A percentile compares a stretch with the other conserved stretches of the same genome.
Evolutionary conservation across 2,888 invertebrate species (phyloP).

Genomic region (Ectemnius lituratus): DNA sequence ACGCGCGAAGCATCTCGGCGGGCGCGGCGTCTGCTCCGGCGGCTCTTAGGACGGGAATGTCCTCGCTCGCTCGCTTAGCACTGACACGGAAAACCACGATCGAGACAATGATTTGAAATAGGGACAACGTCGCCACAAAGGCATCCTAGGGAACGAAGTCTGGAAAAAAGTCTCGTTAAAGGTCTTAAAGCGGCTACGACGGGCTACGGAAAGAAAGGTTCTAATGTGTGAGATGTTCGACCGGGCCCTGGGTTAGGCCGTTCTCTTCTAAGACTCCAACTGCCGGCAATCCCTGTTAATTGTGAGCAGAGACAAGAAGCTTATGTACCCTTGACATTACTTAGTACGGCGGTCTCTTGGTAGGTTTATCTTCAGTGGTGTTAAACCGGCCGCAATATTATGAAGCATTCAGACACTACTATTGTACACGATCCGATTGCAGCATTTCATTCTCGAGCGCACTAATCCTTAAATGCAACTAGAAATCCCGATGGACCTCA

Average conservation of each 20-base stretch:
- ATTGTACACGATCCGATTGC: too few species aligned
- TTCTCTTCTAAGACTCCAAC: background rate
- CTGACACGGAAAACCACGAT: constrained; percentile 4
- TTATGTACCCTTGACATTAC: background rate
- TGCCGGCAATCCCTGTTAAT: constrained; percentile 2
- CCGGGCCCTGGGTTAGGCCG: background rate
- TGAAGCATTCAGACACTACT: too few species aligned
- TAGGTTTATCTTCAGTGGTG: too few species aligned
- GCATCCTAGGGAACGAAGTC: constrained; percentile 16
- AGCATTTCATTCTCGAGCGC: too few species aligned
- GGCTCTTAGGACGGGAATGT: constrained; percentile 7
- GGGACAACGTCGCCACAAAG: constrained; percentile 7
- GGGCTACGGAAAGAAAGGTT: constrained; percentile 15
- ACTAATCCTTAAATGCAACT: too few species aligned
- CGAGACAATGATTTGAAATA: constrained; percentile 8
- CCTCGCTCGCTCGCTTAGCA: constrained; percentile 9
- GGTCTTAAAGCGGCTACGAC: constrained; percentile 7
- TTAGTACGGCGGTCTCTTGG: too few species aligned
- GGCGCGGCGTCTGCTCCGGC: too few species aligned
- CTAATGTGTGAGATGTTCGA: background rate
- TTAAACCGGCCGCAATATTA: too few species aligned
- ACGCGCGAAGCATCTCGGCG: constrained; percentile 20
- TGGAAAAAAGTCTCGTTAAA: constrained; percentile 43
- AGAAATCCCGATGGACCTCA: too few species aligned
- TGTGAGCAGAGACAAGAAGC: constrained; percentile 2